Evolutionary conservation across 2,113 vertebrate genomes (phyloP).

Genomic region (Lophius piscatorius): DNA sequence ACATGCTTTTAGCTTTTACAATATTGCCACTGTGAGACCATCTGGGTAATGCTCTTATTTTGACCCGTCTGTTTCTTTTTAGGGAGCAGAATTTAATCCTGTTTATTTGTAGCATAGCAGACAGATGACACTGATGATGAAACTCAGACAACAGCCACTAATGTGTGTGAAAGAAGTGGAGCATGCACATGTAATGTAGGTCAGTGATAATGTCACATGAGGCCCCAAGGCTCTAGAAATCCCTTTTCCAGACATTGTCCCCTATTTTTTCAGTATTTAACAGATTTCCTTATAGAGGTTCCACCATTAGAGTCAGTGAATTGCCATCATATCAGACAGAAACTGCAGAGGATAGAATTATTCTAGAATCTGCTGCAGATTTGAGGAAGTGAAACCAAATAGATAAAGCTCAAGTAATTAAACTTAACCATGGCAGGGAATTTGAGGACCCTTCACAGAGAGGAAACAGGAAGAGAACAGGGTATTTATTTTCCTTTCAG

Average conservation of each 20-base stretch:
- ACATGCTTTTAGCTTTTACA: not conserved
- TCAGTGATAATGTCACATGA: slow-evolving; percentile 52
- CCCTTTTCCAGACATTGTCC: slow-evolving; percentile 47
- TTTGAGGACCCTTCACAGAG: no score
- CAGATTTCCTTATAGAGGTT: slow-evolving; percentile 2
- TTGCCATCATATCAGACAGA: not conserved
- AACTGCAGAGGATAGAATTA: no score
- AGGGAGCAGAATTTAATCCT: slow-evolving; percentile 45
- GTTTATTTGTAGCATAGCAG: slow-evolving; percentile 43
- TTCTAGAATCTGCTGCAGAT: not conserved
- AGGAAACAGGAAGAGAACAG: no score
- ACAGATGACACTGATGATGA: slow-evolving; percentile 27
- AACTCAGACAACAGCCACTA: slow-evolving; percentile 44
- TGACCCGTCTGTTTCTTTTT: slow-evolving; percentile 48
- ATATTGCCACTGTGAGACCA: slow-evolving; percentile 27
- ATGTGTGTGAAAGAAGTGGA: slow-evolving; percentile 47
- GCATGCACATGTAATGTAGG: slow-evolving; percentile 55
- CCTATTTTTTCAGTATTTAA: slow-evolving; percentile 34
- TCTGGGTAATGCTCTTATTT: slow-evolving; percentile 65
- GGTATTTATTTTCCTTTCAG: no score
- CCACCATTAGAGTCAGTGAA: not conserved
- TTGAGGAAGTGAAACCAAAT: slow-evolving; percentile 45
- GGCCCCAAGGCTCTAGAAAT: slow-evolving; percentile 43
- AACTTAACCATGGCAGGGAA: slow-evolving; percentile 19
- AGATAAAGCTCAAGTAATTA: slow-evolving; percentile 5